phyloP scores from a whole-genome alignment of 2,888 invertebrate genomes.

The Neelides folsomi region DNA sequence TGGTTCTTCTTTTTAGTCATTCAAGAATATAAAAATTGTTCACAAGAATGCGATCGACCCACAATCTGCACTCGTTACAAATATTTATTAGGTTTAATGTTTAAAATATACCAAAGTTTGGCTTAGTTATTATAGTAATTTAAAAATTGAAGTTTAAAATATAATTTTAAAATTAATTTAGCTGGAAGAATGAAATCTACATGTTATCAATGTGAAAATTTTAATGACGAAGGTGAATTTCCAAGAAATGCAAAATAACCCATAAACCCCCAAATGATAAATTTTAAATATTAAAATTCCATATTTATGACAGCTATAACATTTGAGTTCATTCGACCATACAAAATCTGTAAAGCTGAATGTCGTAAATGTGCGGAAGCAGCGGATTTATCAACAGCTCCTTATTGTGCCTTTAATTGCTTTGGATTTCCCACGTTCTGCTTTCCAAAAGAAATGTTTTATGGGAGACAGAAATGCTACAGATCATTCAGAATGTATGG shows the following conservation, averaged over 20 bases:
- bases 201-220: constrained; percentile 4
- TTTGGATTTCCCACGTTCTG: constrained; percentile 8
- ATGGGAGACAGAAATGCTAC: constrained; percentile 5
- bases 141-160: too few relatives aligned
- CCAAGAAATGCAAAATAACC: too few relatives aligned
- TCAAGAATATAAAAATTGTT: constrained; percentile 6
- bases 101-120: too few relatives aligned
- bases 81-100: constrained; percentile 1
- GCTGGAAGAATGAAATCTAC: background rate
- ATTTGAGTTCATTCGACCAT: background rate
- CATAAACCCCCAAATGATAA: too few relatives aligned
- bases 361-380: constrained; percentile 2
- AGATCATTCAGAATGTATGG: constrained; percentile 1
- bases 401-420: constrained; percentile 1
- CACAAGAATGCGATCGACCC: constrained; percentile 1
- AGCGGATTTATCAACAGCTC: constrained; percentile 4
- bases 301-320: background rate
- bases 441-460: constrained; percentile 2
- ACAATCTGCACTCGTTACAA: constrained; percentile 7
- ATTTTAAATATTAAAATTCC: background rate
- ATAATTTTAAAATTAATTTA: too few relatives aligned
- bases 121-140: too few relatives aligned
- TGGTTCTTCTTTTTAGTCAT: too few relatives aligned
- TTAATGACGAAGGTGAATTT: background rate
- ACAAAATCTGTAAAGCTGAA: constrained; percentile 6